Evolutionary conservation across 2,888 invertebrate genomes (phyloP), one percentile per base, ranked within the genome.

Genomic region (Cancer borealis): DNA sequence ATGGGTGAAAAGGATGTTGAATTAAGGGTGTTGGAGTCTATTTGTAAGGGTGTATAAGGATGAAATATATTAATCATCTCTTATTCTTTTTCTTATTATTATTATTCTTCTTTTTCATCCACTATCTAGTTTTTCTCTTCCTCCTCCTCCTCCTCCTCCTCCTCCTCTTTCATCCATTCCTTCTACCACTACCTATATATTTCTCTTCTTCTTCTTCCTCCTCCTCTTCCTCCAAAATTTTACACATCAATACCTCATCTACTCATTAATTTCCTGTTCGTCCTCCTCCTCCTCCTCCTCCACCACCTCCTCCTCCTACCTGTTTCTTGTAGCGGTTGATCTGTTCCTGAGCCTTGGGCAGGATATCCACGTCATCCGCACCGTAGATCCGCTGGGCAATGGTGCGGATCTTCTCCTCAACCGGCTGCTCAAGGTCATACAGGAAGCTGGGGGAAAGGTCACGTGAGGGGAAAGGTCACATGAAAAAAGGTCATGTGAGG

Each of bases 381-480:
- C 99, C 99, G 96, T 99, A 99, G 98, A 99, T 99, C 96, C 99
- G 98, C 93, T 97, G 97, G 0, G 99, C 99, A 96, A 99, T 99
- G 12, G 97, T 97, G 96, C 97, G 97, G 95, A 99, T 98, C 97
- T 99, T 99, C 1, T 98, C 98, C 96, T 98, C 97, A 93, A 99
- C 97, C 14, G 98, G 97, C 89, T 97, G 96, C 95, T 98, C 96
- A 39, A 98, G 96, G 4, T 98, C 97, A 96, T 98, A 99, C 12
- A 99, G 97, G 96, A 97, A 97, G 96, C 97, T 95, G 66, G 26
- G 10, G 0, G 10, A 45, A 30, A 17, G 21, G n/a, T 17, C n/a
- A 39, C 3, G 47, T 17, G 30, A 17, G 17, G 45, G 88, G 96
- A 98, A 98, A 93, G 97, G 96, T 89, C 95, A 92, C 93, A 87